Evolutionary conservation across 1,140 invertebrate genomes (phyloP).

Genomic region (Heliconius melpomene): DNA sequence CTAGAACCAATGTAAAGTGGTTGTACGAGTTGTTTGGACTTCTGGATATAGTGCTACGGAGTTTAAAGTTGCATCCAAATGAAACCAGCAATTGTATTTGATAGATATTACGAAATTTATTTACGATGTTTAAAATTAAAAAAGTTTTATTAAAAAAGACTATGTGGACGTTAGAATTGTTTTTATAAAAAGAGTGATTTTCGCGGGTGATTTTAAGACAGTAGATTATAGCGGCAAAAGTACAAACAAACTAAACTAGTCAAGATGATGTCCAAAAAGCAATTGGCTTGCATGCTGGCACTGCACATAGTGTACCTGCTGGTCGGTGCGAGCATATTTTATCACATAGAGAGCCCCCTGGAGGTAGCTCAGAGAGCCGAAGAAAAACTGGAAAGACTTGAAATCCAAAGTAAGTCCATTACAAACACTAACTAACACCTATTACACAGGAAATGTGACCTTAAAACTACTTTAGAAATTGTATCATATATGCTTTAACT

Average conservation of each 20-base stretch:
- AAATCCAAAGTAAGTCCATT: slow-evolving; percentile 85
- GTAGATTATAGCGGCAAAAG: slow-evolving; percentile 9
- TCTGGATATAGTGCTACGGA: slow-evolving; percentile 32
- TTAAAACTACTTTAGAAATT: slow-evolving; percentile 51
- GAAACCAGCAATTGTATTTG: slow-evolving; percentile 38
- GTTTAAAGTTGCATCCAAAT: slow-evolving; percentile 48
- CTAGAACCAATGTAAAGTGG: slow-evolving; percentile 24
- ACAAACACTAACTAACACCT: slow-evolving; percentile 22
- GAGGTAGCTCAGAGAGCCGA: slow-evolving; percentile 82
- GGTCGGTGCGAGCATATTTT: slow-evolving; percentile 89
- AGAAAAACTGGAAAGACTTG: slow-evolving; percentile 83
- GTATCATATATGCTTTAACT: slow-evolving; percentile 44
- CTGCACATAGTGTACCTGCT: slow-evolving; percentile 89
- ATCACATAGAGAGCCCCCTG: slow-evolving; percentile 86
- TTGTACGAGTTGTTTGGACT: slow-evolving; percentile 27
- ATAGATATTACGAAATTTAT: slow-evolving; percentile 40
- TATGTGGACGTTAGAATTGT: slow-evolving; percentile 49
- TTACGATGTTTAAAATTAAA: slow-evolving; percentile 39
- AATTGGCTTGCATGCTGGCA: slow-evolving; percentile 88
- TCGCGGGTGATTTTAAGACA: slow-evolving; percentile 12
- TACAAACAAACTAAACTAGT: slow-evolving; percentile 50
- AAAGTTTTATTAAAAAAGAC: slow-evolving; percentile 43
- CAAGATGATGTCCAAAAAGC: slow-evolving; percentile 90
- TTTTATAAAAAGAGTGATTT: slow-evolving; percentile 36
- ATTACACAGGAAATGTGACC: slow-evolving; percentile 40